Evolutionary conservation across 2,888 invertebrate species (phyloP).

Genomic region (Caenorhabditis imperialis): DNA sequence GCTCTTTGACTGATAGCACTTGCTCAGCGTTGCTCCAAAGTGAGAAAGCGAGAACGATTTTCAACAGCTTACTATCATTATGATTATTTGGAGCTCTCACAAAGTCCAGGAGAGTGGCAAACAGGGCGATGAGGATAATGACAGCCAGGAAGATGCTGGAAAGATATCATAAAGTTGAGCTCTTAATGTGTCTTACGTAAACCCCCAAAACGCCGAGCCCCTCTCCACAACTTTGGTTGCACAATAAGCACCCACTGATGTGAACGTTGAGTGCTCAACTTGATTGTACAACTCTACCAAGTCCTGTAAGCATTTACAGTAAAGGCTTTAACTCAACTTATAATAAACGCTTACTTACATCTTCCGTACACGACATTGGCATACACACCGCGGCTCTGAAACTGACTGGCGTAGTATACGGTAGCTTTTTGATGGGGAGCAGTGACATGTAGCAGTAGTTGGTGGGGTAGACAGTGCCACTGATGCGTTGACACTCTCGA

Average conservation of each 20-base stretch:
- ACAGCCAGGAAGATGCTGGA: slow-evolving; percentile 37
- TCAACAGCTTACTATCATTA: slow-evolving; percentile 19
- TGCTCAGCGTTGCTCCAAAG: slow-evolving; percentile 55
- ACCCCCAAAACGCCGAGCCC: slow-evolving; percentile 44
- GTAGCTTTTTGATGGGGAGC: slow-evolving; percentile 9
- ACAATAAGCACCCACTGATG: slow-evolving; percentile 11
- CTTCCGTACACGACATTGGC: slow-evolving; percentile 42
- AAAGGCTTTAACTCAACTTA: too few relatives aligned
- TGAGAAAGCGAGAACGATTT: slow-evolving; percentile 34
- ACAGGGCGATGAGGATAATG: slow-evolving; percentile 14
- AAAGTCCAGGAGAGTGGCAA: slow-evolving; percentile 28
- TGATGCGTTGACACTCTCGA: slow-evolving; percentile 35
- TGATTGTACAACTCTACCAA: slow-evolving; percentile 38
- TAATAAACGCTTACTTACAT: too few relatives aligned
- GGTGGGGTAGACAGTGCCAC: slow-evolving; percentile 36
- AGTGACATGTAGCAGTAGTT: slow-evolving; percentile 45
- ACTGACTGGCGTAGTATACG: slow-evolving; percentile 6
- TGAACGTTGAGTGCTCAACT: slow-evolving; percentile 24
- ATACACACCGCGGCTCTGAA: slow-evolving; percentile 36
- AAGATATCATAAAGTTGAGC: not conserved
- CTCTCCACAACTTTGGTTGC: slow-evolving; percentile 27
- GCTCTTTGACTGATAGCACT: slow-evolving; percentile 45
- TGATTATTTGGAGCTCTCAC: slow-evolving; percentile 24
- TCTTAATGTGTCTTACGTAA: slow-evolving; percentile 14
- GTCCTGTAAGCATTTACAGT: slow-evolving; percentile 2